These are phyloP conservation scores for Mus caroli DNA, from an alignment of 2,797 vertebrate species.

Conservation along the genomic window DNA sequence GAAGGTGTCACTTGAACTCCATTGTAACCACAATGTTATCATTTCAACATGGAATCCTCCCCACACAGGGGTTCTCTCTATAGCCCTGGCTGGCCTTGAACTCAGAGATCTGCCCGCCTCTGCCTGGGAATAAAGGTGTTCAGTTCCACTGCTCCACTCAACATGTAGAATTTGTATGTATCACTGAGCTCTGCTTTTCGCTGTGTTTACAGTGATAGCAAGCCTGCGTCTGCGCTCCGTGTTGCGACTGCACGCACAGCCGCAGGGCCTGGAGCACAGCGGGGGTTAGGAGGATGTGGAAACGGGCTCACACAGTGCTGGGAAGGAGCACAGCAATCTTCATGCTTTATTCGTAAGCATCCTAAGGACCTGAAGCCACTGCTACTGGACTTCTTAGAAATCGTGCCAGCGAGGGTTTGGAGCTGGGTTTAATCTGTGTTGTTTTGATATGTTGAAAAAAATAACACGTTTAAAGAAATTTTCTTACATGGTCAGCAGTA, in stretches of 20 bases:
- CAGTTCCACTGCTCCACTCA: not conserved
- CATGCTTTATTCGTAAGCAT: not conserved
- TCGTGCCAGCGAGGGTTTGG: not conserved
- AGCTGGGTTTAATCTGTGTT: not conserved
- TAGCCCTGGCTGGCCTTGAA: not conserved
- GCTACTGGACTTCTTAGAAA: not conserved
- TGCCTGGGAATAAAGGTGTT: not conserved
- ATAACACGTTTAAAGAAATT: not conserved
- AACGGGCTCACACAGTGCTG: not conserved
- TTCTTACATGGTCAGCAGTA: not conserved
- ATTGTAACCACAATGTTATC: not conserved
- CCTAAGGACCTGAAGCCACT: not conserved
- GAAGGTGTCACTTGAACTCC: not conserved
- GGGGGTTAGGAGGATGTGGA: not conserved
- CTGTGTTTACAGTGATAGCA: not conserved
- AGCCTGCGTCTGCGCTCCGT: not conserved
- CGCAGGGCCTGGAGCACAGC: not conserved
- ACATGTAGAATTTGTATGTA: not conserved
- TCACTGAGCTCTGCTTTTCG: not conserved
- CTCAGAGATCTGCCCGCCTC: not conserved
- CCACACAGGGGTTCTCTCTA: not conserved
- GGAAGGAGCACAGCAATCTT: not conserved
- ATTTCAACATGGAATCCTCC: not conserved
- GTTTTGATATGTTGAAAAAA: not conserved
- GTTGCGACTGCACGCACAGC: not conserved